Conservation (phyloP, 2,888 invertebrate genomes). For the Rotaria sp. region DNA sequence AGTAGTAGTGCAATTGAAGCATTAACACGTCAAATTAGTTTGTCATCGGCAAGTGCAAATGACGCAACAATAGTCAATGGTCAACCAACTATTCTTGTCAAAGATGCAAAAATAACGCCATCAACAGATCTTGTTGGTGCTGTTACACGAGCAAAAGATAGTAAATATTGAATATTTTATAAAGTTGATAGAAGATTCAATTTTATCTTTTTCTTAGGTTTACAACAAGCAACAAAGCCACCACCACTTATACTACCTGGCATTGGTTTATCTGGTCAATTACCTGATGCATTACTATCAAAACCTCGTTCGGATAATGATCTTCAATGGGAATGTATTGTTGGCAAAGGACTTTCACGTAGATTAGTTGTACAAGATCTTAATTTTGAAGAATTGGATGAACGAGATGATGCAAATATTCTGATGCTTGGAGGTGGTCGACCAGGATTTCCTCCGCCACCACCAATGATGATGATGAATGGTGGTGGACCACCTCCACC, state of each 20-base stretch:
- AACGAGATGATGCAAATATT: conserved; percentile 70
- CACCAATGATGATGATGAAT: conserved; percentile 46
- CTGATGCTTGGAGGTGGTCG: conserved; percentile 65
- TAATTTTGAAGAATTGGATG: conserved; percentile 85
- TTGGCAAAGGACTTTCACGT: conserved; percentile 51
- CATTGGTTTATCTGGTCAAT: not conserved
- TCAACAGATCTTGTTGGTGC: not conserved
- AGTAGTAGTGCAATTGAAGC: not conserved
- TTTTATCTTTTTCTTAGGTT: not conserved
- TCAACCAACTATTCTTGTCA: not conserved
- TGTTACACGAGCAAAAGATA: conserved; percentile 2
- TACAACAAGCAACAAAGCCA: not conserved
- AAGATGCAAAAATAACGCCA: conserved; percentile 4
- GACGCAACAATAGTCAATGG: not conserved
- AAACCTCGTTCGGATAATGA: not conserved
- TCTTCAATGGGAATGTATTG: conserved; percentile 53
- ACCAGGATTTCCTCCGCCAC: conserved; percentile 64
- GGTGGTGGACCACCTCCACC: conserved; percentile 45
- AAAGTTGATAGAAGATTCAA: not conserved
- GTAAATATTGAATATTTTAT: not conserved
- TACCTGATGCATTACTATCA: not conserved
- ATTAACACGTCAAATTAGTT: not conserved
- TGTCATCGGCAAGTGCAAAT: not conserved
- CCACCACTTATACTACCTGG: not conserved
- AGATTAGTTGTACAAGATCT: conserved; percentile 75